Conservation (phyloP, 2,888 invertebrate genomes). For the Torymus aiolomorphi region DNA sequence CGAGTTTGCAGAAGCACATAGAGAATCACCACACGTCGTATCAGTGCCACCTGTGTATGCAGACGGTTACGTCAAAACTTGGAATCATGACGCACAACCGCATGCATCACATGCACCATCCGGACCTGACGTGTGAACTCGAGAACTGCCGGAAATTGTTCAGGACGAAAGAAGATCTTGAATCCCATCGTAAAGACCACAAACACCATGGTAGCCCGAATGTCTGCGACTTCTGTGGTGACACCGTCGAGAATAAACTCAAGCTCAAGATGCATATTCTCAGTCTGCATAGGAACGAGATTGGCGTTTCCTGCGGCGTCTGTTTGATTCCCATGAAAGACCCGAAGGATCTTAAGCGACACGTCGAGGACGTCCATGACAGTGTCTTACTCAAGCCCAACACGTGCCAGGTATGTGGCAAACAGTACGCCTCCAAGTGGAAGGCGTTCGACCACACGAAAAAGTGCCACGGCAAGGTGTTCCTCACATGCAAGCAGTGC, state of each 20-base stretch:
- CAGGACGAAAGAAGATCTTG: constrained; percentile 77
- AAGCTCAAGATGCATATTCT: constrained; percentile 80
- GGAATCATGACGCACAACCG: constrained; percentile 79
- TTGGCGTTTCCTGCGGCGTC: constrained; percentile 79
- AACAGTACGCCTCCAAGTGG: constrained; percentile 79
- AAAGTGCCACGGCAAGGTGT: constrained; percentile 79
- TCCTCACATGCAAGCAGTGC: constrained; percentile 79
- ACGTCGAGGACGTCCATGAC: constrained; percentile 77
- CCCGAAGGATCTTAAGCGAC: constrained; percentile 78
- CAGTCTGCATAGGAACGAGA: constrained; percentile 78
- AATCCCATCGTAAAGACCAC: constrained; percentile 78
- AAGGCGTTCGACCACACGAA: constrained; percentile 80
- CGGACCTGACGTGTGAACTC: constrained; percentile 76
- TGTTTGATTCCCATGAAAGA: constrained; percentile 79
- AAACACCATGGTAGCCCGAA: constrained; percentile 75
- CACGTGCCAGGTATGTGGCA: constrained; percentile 78
- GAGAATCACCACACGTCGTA: constrained; percentile 78
- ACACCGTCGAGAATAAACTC: constrained; percentile 78
- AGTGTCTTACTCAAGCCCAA: constrained; percentile 76
- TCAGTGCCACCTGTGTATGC: constrained; percentile 77
- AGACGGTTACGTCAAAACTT: constrained; percentile 78
- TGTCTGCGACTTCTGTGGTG: constrained; percentile 80
- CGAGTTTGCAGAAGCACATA: constrained; percentile 77
- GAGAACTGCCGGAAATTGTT: constrained; percentile 77
- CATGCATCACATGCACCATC: constrained; percentile 78